Conservation (phyloP, 2,888 invertebrate genomes). For the Bugulina stolonifera region DNA sequence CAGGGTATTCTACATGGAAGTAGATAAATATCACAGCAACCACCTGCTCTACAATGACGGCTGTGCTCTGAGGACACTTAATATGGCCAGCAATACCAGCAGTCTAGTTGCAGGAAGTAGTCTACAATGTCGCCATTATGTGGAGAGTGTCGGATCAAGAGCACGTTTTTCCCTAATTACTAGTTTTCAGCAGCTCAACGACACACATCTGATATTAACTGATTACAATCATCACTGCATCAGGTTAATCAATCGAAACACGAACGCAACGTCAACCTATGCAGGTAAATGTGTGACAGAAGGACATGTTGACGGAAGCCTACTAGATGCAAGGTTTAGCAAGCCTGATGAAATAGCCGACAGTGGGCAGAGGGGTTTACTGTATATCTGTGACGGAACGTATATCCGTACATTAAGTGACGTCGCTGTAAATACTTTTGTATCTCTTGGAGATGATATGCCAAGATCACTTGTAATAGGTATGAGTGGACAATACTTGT, state of each 20-base stretch:
- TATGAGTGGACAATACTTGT: neutral
- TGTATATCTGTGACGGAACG: neutral
- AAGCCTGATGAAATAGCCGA: neutral
- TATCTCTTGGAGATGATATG: neutral
- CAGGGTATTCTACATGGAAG: neutral
- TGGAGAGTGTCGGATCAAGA: neutral
- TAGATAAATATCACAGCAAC: neutral
- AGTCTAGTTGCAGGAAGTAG: neutral
- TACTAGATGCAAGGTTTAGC: neutral
- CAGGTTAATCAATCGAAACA: neutral
- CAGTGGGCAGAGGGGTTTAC: neutral
- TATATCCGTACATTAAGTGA: neutral
- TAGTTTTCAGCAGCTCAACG: neutral
- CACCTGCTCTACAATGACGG: neutral
- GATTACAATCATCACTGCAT: neutral
- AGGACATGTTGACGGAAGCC: neutral
- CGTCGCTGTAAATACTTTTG: neutral
- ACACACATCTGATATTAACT: neutral
- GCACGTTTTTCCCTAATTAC: neutral
- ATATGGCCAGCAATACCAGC: neutral
- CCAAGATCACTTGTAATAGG: neutral
- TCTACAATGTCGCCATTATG: neutral
- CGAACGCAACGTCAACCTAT: neutral
- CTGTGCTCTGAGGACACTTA: neutral
- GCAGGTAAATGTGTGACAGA: neutral